A percentile compares a stretch with the other conserved stretches of the same genome.
Conservation (phyloP, 2,888 invertebrate species). For the Ophioninae sp. region DNA sequence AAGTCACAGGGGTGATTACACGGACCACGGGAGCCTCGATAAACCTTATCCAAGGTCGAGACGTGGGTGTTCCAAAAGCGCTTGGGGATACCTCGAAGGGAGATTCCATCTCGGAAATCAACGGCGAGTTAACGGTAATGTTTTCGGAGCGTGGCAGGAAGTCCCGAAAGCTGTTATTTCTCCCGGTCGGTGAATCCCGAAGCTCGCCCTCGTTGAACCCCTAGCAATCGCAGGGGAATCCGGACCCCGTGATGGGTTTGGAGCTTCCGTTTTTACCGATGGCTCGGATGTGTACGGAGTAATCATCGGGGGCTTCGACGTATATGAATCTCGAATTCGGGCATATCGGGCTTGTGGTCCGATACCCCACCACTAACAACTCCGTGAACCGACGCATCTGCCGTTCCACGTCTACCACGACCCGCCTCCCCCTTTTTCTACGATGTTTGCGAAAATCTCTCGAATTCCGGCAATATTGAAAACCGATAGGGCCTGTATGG, state of each 20-base stretch:
- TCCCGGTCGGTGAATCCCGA: slow-evolving; percentile 26
- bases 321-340: slow-evolving; percentile 25
- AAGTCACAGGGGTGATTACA: slow-evolving; percentile 41
- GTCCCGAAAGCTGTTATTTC: slow-evolving; percentile 38
- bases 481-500: neutral
- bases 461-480: neutral
- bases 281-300: slow-evolving; percentile 27
- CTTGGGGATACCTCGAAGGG: slow-evolving; percentile 50
- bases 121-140: slow-evolving; percentile 67
- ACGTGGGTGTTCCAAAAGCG: slow-evolving; percentile 54
- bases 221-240: slow-evolving; percentile 2
- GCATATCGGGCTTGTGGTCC: slow-evolving; percentile 8
- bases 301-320: slow-evolving; percentile 13
- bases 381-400: neutral
- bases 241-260: slow-evolving; percentile 27
- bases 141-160: slow-evolving; percentile 64
- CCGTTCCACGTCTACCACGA: too few species aligned
- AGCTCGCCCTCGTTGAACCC: slow-evolving; percentile 14
- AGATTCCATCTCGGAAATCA: slow-evolving; percentile 67
- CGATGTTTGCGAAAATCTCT: neutral
- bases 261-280: slow-evolving; percentile 36
- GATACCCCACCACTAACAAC: neutral
- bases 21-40: slow-evolving; percentile 58
- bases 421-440: neutral
- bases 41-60: slow-evolving; percentile 57